Base-by-base conservation (phyloP, 2,797 vertebrate species). In the Lithobates pipiens region DNA sequence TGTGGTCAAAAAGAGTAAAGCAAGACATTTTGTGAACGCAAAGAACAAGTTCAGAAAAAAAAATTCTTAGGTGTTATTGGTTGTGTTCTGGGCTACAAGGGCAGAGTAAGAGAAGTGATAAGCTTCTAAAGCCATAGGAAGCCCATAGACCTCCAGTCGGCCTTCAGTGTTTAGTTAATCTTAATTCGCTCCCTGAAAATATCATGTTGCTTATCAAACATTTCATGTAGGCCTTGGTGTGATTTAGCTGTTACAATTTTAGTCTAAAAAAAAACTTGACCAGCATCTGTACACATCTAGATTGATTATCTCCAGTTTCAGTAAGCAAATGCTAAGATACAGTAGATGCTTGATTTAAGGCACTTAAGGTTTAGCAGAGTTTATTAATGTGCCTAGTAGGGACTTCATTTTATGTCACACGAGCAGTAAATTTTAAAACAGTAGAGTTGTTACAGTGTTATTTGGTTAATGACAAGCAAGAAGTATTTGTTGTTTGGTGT, bases 401-500 rank as follows among this genome's bases (percentile, higher is more conserved):
- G 84, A 84, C 23, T 80, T 16, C 63, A 10, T 75, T 69, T 57
- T 74, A 88, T 36, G 27, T 87, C 73, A 76, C 27, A 84, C 25
- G 10, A 18, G 44, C 34, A 85, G 32, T 57, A 78, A 61, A 42
- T 76, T 74, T 80, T 86, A 65, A 81, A 44, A 42, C 63, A 50
- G 61, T 69, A 79, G 69, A 77, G 72, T 72, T 42, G 80, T 85
- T 85, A 73, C 61, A 80, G 34, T 73, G 34, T 81, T 71, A 46
- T 82, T 76, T 82, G 70, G 73, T 65, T 86, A 82, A 82, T 86
- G 87, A 87, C 27, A 80, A 65, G 54, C 69, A 42, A 36, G 9
- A 90, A 25, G 70, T 90, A 78, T 69, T 80, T 23, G 74, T 89
- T 88, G 69, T 46, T 89, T 81, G 76, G 75, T 85, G 83, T 80